Percentiles rank a stretch among this genome's conserved stretches.
Conservation (phyloP, 2,888 invertebrate species). For the Magallana nippona region DNA sequence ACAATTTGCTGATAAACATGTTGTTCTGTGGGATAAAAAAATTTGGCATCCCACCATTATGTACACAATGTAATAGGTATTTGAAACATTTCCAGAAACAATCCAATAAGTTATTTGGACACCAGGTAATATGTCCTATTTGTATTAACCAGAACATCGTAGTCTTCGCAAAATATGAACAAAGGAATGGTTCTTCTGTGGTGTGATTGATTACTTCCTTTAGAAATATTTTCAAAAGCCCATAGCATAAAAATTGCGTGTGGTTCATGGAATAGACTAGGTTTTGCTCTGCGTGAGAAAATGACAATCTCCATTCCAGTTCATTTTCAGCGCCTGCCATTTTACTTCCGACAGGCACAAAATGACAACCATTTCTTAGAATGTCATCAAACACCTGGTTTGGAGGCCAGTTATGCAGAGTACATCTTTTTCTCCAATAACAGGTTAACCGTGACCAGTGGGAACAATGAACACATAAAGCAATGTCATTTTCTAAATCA, state of each 20-base stretch:
- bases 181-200: neutral
- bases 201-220: slow-evolving; percentile 4
- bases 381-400: neutral
- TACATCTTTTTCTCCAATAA: neutral
- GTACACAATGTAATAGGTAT: neutral
- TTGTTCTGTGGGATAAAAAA: no score
- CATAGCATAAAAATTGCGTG: slow-evolving; percentile 16
- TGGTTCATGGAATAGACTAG: neutral
- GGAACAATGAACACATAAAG: neutral
- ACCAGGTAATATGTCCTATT: neutral
- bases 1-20: no score
- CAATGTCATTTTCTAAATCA: neutral
- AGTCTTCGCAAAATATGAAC: slow-evolving; percentile 5
- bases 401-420: neutral
- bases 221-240: neutral
- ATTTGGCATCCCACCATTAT: neutral
- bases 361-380: neutral
- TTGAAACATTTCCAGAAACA: slow-evolving; percentile 8
- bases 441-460: neutral
- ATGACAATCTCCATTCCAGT: slow-evolving; percentile 19
- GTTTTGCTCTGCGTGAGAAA: neutral
- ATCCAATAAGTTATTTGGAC: neutral
- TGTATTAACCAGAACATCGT: slow-evolving; percentile 18
- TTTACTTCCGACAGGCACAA: neutral
- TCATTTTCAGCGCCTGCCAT: neutral